These are phyloP conservation scores for Delphinapterus leucas DNA, from an alignment of 2,113 vertebrate genomes.

Conservation along the genomic window DNA sequence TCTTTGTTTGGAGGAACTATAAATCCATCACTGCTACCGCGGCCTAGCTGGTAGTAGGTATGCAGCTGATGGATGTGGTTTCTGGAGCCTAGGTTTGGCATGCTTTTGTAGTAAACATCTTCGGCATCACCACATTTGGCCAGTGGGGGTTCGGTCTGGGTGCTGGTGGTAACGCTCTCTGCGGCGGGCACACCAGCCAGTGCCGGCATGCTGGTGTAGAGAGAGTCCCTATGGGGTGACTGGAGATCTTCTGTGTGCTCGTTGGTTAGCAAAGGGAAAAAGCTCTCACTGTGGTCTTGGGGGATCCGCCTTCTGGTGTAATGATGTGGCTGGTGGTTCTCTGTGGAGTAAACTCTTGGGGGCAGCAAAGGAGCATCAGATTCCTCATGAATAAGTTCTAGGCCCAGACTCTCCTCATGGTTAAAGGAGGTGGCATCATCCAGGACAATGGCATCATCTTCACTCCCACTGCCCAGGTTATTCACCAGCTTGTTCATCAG, in stretches of 20 bases:
- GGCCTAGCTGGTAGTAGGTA: conserved; percentile 96
- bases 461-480: conserved; percentile 90
- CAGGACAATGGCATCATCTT: conserved; percentile 90
- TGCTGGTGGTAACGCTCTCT: conserved; percentile 84
- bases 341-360: conserved; percentile 86
- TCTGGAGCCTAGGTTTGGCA: conserved; percentile 97
- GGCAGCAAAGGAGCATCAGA: conserved; percentile 93
- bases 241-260: conserved; percentile 93
- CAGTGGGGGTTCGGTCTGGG: conserved; percentile 87
- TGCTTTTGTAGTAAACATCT: conserved; percentile 99
- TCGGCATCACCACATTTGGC: conserved; percentile 91
- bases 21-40: conserved; percentile 97
- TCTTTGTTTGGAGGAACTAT: conserved; percentile 95
- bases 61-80: conserved; percentile 96
- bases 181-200: conserved; percentile 87
- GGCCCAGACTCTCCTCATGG: conserved; percentile 92
- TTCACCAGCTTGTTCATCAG: conserved; percentile 97
- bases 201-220: conserved; percentile 96
- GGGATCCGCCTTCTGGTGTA: conserved; percentile 90
- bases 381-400: conserved; percentile 96
- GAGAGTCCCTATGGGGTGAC: conserved; percentile 94
- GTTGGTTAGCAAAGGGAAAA: conserved; percentile 95
- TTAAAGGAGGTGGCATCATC: conserved; percentile 91
- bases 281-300: conserved; percentile 97
- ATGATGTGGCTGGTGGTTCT: conserved; percentile 90